Base-by-base conservation (phyloP, 53 echinoderm and acorn worm genomes). In the Antedon mediterranea region DNA sequence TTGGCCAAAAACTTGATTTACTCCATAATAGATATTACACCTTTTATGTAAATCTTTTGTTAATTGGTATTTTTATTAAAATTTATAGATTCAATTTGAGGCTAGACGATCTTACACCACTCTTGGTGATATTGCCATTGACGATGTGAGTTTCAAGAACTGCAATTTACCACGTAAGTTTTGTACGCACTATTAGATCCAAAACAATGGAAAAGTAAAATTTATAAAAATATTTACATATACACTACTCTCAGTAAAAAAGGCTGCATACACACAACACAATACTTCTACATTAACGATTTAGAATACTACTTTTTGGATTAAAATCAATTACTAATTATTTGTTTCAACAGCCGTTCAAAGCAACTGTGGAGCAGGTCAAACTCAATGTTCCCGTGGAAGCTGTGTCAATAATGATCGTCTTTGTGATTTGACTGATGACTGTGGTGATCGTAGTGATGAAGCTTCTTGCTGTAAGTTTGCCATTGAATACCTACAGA, bases 151-250 rank as follows among this genome's bases (percentile, higher is more conserved):
- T 28, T 93, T 88, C 82, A 43, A 33, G 28, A 75, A 73, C 8
- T 93, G 93, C 79, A 86, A 84, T 6, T 81, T 85, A 72, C 85
- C 90, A 34, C 86, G 94, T 93, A 85, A 88, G 90, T 75, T 30
- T 37, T 37, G n/a, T n/a, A n/a, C n/a, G n/a, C n/a, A n/a, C n/a
- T n/a, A n/a, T n/a, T n/a, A n/a, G n/a, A n/a, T n/a, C n/a, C n/a
- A n/a, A n/a, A n/a, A n/a, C n/a, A n/a, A n/a, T n/a, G n/a, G n/a
- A 37, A 37, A 37, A 37, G 11, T 11, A 4, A 37, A 37, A 37
- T 37, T 37, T 37, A 37, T 4, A 37, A n/a, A n/a, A n/a, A n/a
- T n/a, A n/a, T n/a, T n/a, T n/a, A n/a, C n/a, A n/a, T n/a, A n/a
- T n/a, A n/a, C n/a, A n/a, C n/a, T n/a, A n/a, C n/a, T n/a, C n/a